Evolutionary conservation across 2,888 invertebrate genomes (phyloP).

Genomic region (Hydrotaea diabolus): DNA sequence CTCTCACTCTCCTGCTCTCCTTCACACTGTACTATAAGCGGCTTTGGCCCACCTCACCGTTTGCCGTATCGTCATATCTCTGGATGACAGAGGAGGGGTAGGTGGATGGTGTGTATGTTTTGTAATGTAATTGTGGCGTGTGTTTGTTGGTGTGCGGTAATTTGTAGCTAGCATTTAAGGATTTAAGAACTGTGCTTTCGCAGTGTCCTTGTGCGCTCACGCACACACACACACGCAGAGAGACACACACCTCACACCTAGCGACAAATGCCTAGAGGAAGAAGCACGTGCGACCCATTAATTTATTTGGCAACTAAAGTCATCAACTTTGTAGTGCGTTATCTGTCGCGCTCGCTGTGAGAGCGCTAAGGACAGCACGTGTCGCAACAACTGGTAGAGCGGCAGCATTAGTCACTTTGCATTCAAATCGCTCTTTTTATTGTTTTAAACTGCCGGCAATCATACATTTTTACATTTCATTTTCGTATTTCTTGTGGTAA

Average conservation of each 20-base stretch:
- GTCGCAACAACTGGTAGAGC: not conserved
- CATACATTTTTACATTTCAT: constrained; percentile 14
- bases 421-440: constrained; percentile 64
- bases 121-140: constrained; percentile 10
- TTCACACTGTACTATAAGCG: constrained; percentile 28
- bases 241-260: not conserved
- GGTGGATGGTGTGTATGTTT: not conserved
- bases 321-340: constrained; percentile 66
- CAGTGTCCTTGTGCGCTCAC: not conserved
- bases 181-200: not conserved
- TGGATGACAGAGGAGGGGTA: not conserved
- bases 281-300: constrained; percentile 78
- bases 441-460: constrained; percentile 59
- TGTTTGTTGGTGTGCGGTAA: not conserved
- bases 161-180: constrained; percentile 14
- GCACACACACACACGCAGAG: no score
- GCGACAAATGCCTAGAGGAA: not conserved
- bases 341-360: constrained; percentile 49
- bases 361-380: constrained; percentile 54
- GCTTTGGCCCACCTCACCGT: constrained; percentile 22
- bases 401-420: constrained; percentile 64
- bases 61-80: not conserved
- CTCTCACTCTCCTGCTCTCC: constrained; percentile 11
- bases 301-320: constrained; percentile 74
- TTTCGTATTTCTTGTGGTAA: constrained; percentile 46